Evolutionary conservation across 2,113 vertebrate genomes (phyloP).

Genomic region (Rhodinocichla rosea): DNA sequence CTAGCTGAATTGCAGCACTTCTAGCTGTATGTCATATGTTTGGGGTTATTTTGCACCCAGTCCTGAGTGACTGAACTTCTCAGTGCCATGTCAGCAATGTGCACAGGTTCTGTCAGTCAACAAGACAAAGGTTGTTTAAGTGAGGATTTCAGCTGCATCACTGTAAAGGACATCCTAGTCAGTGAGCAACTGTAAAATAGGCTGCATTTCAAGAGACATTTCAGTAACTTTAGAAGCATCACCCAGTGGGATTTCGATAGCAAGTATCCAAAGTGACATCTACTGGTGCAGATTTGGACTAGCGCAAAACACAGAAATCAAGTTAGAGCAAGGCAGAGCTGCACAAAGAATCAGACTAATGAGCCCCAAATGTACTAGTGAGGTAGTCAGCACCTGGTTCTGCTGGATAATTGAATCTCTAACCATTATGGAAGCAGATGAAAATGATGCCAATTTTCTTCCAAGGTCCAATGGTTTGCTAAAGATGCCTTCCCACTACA

Average conservation of each 20-base stretch:
- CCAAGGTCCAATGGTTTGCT: neutral
- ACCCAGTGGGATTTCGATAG: neutral
- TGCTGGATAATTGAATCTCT: neutral
- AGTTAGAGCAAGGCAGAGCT: neutral
- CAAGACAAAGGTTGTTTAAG: neutral
- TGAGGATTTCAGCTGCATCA: neutral
- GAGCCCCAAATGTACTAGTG: neutral
- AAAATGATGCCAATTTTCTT: neutral
- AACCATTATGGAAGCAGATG: neutral
- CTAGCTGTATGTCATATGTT: too few species aligned
- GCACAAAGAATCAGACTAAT: neutral
- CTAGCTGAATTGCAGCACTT: neutral
- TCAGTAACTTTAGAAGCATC: neutral
- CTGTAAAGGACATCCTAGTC: neutral
- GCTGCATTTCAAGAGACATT: neutral
- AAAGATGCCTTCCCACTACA: neutral
- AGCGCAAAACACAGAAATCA: neutral
- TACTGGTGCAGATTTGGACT: neutral
- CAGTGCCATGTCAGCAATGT: neutral
- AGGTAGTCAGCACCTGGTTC: neutral
- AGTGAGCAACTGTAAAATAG: neutral
- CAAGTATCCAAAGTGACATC: constrained; percentile 36
- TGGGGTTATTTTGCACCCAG: neutral
- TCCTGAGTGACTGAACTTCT: neutral
- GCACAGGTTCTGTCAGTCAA: neutral